Conservation (phyloP, 2,888 invertebrate species). For the Polydrusus cervinus region DNA sequence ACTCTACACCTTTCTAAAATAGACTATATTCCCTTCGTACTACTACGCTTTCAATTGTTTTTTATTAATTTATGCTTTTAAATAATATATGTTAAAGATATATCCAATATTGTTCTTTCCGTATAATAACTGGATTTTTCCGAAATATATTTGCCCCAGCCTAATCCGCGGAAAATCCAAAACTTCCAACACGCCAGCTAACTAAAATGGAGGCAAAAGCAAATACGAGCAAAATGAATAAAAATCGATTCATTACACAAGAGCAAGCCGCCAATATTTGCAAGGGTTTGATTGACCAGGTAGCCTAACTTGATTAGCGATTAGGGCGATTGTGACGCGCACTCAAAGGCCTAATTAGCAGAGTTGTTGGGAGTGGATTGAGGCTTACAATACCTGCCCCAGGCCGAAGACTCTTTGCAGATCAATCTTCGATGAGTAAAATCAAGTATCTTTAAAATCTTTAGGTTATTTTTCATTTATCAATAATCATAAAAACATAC, state of each 20-base stretch:
- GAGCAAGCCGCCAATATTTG: conserved; percentile 63
- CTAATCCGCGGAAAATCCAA: not conserved
- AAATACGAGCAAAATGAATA: conserved; percentile 61
- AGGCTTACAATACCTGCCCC: conserved; percentile 15
- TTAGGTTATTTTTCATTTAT: too few relatives aligned
- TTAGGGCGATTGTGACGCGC: conserved; percentile 72
- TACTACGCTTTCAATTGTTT: too few relatives aligned
- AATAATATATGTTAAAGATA: too few relatives aligned
- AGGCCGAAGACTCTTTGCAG: conserved; percentile 23
- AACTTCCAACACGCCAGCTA: conserved; percentile 55
- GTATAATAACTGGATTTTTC: too few relatives aligned
- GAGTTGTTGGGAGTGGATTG: conserved; percentile 52
- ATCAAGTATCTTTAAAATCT: too few relatives aligned
- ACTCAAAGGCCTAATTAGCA: conserved; percentile 72
- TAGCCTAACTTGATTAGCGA: conserved; percentile 73
- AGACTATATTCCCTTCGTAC: too few relatives aligned
- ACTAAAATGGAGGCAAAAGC: conserved; percentile 64
- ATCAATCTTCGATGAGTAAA: too few relatives aligned
- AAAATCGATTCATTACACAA: conserved; percentile 71
- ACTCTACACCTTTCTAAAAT: too few relatives aligned
- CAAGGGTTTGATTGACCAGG: conserved; percentile 69
- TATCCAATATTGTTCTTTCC: too few relatives aligned
- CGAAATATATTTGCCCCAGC: too few relatives aligned
- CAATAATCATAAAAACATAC: too few relatives aligned
- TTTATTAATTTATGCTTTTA: too few relatives aligned